phyloP scores from a whole-genome alignment of 2,797 vertebrate genomes.

The Lacerta agilis region DNA sequence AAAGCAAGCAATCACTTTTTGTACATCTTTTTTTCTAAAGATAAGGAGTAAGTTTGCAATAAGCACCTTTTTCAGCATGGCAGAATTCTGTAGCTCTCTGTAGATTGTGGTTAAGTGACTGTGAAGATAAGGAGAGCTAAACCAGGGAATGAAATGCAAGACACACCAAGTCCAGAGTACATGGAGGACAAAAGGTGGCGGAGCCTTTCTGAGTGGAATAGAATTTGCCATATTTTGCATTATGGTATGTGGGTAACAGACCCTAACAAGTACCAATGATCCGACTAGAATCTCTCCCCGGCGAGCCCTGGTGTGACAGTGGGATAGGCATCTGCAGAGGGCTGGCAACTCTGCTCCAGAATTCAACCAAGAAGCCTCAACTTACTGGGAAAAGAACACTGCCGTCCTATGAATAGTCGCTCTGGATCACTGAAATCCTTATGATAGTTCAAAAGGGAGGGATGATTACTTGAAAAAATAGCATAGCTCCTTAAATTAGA shows the following conservation, averaged over 20 bases:
- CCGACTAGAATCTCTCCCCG: not conserved
- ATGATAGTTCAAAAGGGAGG: too few relatives aligned
- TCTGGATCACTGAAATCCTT: too few relatives aligned
- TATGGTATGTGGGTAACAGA: not conserved
- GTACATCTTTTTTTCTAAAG: conserved; percentile 16
- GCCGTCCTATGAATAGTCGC: too few relatives aligned
- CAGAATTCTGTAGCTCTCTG: conserved; percentile 12
- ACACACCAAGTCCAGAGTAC: conserved; percentile 6
- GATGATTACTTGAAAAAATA: not conserved
- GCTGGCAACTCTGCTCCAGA: too few relatives aligned
- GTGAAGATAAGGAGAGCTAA: conserved; percentile 47
- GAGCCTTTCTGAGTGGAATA: conserved; percentile 27
- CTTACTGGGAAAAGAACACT: too few relatives aligned
- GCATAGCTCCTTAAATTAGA: not conserved
- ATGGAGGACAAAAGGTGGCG: conserved; percentile 42
- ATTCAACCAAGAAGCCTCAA: too few relatives aligned
- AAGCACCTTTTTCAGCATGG: not conserved
- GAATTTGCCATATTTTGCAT: conserved; percentile 10
- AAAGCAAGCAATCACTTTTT: conserved; percentile 8
- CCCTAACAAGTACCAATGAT: not conserved
- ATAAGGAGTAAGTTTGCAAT: not conserved
- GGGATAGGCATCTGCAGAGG: too few relatives aligned
- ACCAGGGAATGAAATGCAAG: conserved; percentile 11
- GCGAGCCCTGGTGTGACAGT: not conserved
- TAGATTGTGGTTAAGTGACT: conserved; percentile 40